These are phyloP conservation scores for Drosophila infuscata DNA, from an alignment of 2,888 invertebrate species.

Conservation along the genomic window DNA sequence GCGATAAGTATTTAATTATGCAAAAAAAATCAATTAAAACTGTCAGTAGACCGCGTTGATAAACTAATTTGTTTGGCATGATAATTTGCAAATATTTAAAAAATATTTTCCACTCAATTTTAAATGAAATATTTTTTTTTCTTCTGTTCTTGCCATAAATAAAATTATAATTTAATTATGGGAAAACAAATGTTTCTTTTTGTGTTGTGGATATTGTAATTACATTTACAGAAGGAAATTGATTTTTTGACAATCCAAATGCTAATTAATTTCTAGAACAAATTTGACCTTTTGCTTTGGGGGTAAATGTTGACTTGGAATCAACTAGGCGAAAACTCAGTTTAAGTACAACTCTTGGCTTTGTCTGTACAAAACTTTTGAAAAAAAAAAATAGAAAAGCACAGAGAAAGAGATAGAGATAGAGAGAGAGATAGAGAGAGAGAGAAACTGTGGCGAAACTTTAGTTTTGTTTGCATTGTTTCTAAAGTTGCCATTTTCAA, in stretches of 20 bases:
- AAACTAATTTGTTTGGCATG: constrained; percentile 1
- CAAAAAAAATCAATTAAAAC: not conserved
- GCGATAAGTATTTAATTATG: not conserved
- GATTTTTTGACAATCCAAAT: not conserved
- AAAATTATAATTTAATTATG: not conserved
- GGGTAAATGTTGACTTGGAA: not conserved
- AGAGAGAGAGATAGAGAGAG: not conserved
- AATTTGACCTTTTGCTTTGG: not conserved
- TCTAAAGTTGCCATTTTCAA: constrained; percentile 63
- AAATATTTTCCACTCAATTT: not conserved
- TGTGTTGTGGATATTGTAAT: not conserved
- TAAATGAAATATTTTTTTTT: not conserved
- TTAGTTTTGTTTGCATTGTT: constrained; percentile 62
- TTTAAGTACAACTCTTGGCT: constrained; percentile 30
- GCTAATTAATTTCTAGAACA: not conserved
- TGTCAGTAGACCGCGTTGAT: not conserved
- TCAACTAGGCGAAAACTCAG: constrained; percentile 16
- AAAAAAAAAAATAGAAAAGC: constrained; percentile 10
- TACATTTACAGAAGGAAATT: not conserved
- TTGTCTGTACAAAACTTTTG: constrained; percentile 23
- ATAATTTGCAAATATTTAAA: not conserved
- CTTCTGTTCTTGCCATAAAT: not conserved
- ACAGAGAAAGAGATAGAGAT: not conserved
- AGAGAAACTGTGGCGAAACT: constrained; percentile 29
- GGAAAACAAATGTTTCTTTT: not conserved